Evolutionary conservation across 2,797 vertebrate genomes (phyloP).

Genomic region (Echiichthys vipera): DNA sequence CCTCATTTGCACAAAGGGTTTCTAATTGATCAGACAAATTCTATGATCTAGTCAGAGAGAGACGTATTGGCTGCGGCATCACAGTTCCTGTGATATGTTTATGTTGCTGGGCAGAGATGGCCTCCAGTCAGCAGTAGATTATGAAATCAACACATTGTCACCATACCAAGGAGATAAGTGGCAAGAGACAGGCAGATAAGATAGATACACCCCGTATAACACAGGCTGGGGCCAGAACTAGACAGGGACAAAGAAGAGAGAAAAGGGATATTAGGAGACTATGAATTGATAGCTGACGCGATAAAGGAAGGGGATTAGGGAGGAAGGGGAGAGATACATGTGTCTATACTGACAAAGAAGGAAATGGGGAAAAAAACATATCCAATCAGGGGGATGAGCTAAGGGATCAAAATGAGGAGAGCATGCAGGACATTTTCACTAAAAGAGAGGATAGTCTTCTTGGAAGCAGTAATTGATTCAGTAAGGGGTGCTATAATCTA

Average conservation of each 20-base stretch:
- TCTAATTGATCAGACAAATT: conserved; percentile 3
- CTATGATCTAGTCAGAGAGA: neutral
- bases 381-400: neutral
- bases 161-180: conserved; percentile 18
- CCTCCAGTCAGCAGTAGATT: conserved; percentile 5
- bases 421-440: conserved; percentile 1
- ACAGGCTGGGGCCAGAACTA: neutral
- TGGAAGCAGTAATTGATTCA: conserved; percentile 19
- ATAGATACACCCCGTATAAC: conserved; percentile 17
- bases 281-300: neutral
- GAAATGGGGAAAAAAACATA: neutral
- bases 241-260: neutral
- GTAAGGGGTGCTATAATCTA: conserved; percentile 6
- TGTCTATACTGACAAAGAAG: neutral
- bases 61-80: neutral
- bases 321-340: neutral
- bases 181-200: conserved; percentile 23
- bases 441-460: conserved; percentile 5
- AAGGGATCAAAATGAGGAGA: conserved; percentile 8
- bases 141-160: conserved; percentile 34
- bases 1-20: neutral
- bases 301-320: conserved; percentile 12
- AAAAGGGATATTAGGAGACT: conserved; percentile 3
- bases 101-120: conserved; percentile 34
- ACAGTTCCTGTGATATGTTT: conserved; percentile 3